A percentile compares a stretch with the other conserved stretches of the same genome.
Evolutionary conservation across 92 coral and sea anemone genomes (phyloP).

Genomic region (Desmophyllum pertusum): DNA sequence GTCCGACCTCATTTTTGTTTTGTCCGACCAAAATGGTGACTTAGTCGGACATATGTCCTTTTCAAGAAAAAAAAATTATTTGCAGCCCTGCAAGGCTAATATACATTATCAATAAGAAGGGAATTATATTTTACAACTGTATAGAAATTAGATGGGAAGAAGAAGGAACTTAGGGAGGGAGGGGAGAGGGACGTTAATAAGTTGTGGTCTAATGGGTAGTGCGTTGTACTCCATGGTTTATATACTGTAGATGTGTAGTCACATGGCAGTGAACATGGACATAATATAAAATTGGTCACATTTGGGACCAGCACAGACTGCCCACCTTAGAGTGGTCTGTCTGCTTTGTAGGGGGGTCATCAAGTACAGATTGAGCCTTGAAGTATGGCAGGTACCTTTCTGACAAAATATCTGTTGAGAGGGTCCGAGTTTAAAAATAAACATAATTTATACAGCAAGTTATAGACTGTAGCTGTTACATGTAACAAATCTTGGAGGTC

Average conservation of each 20-base stretch:
- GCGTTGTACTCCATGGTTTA: neutral
- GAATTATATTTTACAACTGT: neutral
- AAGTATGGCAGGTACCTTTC: too few relatives aligned
- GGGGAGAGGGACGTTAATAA: neutral
- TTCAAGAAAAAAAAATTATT: too few relatives aligned
- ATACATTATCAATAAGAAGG: neutral
- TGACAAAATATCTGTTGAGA: too few relatives aligned
- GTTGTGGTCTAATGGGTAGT: neutral
- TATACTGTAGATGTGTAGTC: neutral
- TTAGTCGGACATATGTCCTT: too few relatives aligned
- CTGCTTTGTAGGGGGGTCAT: too few relatives aligned
- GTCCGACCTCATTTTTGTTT: too few relatives aligned
- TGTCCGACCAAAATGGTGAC: too few relatives aligned
- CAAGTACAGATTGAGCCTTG: too few relatives aligned
- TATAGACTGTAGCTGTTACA: neutral
- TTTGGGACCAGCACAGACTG: neutral
- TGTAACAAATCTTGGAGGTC: neutral
- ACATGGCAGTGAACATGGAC: neutral
- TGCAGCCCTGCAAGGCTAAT: too few relatives aligned
- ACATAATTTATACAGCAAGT: too few relatives aligned
- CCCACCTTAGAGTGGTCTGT: neutral
- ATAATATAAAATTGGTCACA: too few relatives aligned
- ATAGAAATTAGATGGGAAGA: neutral
- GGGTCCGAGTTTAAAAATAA: too few relatives aligned
- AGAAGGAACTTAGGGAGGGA: neutral